A percentile compares a stretch with the other conserved stretches of the same genome.
phyloP scores from a whole-genome alignment of 2,797 vertebrate genomes.

The Onychomys leucogaster region DNA sequence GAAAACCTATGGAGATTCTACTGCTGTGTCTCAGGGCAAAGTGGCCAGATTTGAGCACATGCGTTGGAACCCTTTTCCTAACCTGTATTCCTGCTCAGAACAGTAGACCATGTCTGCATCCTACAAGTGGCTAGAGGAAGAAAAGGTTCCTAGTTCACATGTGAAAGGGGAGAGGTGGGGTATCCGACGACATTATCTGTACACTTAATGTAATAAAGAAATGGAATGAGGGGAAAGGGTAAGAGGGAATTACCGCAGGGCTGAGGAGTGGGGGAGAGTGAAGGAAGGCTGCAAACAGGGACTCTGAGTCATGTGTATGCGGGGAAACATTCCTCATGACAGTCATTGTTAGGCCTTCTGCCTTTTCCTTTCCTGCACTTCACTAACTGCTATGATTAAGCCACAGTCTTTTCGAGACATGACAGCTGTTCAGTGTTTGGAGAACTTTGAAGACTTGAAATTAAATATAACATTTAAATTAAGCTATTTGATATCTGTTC shows the following conservation, averaged over 20 bases:
- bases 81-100: neutral
- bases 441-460: constrained; percentile 19
- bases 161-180: neutral
- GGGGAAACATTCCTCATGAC: too few relatives aligned
- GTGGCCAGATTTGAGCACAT: neutral
- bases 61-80: neutral
- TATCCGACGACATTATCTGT: neutral
- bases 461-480: constrained; percentile 43
- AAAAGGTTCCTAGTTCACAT: neutral
- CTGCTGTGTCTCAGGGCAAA: neutral
- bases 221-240: neutral
- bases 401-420: constrained; percentile 26
- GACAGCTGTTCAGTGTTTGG: constrained; percentile 35
- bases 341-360: neutral
- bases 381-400: neutral
- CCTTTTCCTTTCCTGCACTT: neutral
- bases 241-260: too few relatives aligned
- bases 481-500: neutral
- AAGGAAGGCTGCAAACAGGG: neutral
- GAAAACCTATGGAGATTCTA: neutral
- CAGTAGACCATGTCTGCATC: neutral
- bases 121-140: neutral
- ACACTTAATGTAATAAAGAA: neutral
- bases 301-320: too few relatives aligned
- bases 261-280: neutral